Percentiles rank a stretch among this genome's conserved stretches.
phyloP scores from a whole-genome alignment of 2,888 invertebrate genomes.

The Drosophila subquinaria region DNA sequence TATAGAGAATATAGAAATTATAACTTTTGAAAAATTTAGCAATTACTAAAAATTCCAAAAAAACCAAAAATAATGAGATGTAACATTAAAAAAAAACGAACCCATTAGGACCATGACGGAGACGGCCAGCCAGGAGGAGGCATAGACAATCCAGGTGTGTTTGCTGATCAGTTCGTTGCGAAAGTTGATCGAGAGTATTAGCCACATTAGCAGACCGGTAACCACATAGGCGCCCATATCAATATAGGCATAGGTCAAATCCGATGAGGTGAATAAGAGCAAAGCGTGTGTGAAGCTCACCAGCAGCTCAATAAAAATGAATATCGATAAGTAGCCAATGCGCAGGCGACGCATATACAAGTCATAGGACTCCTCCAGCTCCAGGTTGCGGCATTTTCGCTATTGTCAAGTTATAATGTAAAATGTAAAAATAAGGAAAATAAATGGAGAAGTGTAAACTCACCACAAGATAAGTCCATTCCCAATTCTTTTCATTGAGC shows the following conservation, averaged over 20 bases:
- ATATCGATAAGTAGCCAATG: slow-evolving; percentile 92
- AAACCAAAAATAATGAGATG: too few species aligned
- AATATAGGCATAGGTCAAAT: slow-evolving; percentile 77
- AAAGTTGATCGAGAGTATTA: slow-evolving; percentile 83
- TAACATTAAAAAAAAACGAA: slow-evolving; percentile 69
- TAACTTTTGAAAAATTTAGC: too few species aligned
- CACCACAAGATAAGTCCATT: slow-evolving; percentile 85
- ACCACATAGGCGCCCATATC: slow-evolving; percentile 83
- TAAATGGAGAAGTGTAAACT: slow-evolving; percentile 19
- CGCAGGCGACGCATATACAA: slow-evolving; percentile 92
- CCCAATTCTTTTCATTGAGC: slow-evolving; percentile 85
- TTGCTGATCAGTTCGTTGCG: slow-evolving; percentile 83
- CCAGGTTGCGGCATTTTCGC: slow-evolving; percentile 92
- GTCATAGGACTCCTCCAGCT: slow-evolving; percentile 91
- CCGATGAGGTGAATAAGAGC: slow-evolving; percentile 87
- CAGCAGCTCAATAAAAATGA: slow-evolving; percentile 89
- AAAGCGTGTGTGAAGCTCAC: slow-evolving; percentile 89
- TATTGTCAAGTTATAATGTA: slow-evolving; percentile 81
- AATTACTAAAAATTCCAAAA: too few species aligned
- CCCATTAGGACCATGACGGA: slow-evolving; percentile 87
- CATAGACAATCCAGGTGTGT: slow-evolving; percentile 84
- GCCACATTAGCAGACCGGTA: slow-evolving; percentile 82
- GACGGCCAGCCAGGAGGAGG: slow-evolving; percentile 85
- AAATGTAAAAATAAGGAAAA: not conserved
- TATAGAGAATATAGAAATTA: too few species aligned